A percentile compares a stretch with the other conserved stretches of the same genome.
Conservation (phyloP, 2,888 invertebrate genomes). For the Drosophila rubida region DNA sequence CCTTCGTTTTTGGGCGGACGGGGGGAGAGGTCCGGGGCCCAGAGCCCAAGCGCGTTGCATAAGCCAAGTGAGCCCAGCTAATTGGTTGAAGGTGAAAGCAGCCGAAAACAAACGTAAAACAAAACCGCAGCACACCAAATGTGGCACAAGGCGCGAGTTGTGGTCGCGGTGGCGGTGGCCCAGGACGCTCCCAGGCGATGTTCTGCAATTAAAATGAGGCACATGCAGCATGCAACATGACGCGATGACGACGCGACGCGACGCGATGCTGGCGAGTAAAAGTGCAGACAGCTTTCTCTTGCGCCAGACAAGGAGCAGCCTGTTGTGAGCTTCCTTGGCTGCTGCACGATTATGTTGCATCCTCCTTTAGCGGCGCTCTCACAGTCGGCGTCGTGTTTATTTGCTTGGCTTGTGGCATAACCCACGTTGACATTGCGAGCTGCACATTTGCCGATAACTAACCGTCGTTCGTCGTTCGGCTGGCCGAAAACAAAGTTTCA, state of each 20-base stretch:
- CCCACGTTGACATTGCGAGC: slow-evolving; percentile 73
- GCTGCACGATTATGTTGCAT: slow-evolving; percentile 58
- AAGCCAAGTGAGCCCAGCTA: slow-evolving; percentile 5
- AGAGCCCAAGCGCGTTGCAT: slow-evolving; percentile 5
- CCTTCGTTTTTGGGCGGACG: too few relatives aligned
- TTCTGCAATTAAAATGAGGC: slow-evolving; percentile 79
- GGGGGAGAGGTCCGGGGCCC: too few relatives aligned
- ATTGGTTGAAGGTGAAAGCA: slow-evolving; percentile 26
- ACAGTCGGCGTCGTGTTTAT: slow-evolving; percentile 13
- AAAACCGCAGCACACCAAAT: not conserved
- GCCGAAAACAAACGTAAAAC: not conserved
- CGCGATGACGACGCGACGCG: not conserved
- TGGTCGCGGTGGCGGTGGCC: too few relatives aligned
- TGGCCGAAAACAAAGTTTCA: slow-evolving; percentile 49
- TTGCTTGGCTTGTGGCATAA: slow-evolving; percentile 68
- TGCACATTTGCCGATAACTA: not conserved
- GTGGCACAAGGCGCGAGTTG: slow-evolving; percentile 11
- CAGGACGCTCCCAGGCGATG: slow-evolving; percentile 43
- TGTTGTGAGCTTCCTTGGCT: slow-evolving; percentile 42
- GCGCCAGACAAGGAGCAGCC: slow-evolving; percentile 61
- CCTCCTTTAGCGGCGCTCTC: slow-evolving; percentile 43
- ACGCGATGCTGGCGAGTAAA: slow-evolving; percentile 53
- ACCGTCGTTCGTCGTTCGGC: too few relatives aligned
- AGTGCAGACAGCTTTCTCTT: slow-evolving; percentile 73
- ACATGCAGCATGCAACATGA: slow-evolving; percentile 29